Conservation (phyloP, 2,113 vertebrate species). For the Pelodiscus sinensis region DNA sequence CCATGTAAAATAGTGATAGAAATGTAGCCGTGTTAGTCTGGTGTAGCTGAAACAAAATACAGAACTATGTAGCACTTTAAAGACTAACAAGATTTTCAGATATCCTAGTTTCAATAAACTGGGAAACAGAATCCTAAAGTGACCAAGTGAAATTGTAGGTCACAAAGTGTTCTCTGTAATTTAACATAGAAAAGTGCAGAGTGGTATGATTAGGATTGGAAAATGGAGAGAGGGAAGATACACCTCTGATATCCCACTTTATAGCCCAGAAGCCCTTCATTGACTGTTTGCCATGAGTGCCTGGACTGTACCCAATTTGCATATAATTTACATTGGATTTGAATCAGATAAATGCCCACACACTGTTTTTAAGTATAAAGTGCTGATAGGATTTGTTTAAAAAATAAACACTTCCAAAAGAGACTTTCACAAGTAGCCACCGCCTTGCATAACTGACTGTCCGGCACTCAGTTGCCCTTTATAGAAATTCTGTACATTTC, state of each 20-base stretch:
- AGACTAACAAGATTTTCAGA: background rate
- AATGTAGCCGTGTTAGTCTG: too few relatives aligned
- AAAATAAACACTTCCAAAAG: background rate
- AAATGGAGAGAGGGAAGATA: background rate
- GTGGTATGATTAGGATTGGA: background rate
- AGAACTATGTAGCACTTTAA: too few relatives aligned
- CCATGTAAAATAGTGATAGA: too few relatives aligned
- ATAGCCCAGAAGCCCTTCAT: slow-evolving; percentile 3
- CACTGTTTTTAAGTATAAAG: slow-evolving; percentile 25
- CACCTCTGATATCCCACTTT: background rate
- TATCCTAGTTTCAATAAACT: background rate
- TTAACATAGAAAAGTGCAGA: background rate
- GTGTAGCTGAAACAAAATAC: too few relatives aligned
- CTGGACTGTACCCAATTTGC: slow-evolving; percentile 13
- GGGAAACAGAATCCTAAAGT: background rate
- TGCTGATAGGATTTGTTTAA: background rate
- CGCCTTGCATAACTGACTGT: slow-evolving; percentile 18
- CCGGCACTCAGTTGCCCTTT: background rate
- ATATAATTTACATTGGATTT: slow-evolving; percentile 29
- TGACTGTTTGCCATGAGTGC: background rate
- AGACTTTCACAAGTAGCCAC: background rate
- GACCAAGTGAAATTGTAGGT: background rate
- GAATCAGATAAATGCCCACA: background rate
- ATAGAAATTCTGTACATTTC: background rate
- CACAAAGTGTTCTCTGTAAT: background rate